Base-by-base conservation (phyloP, 2,888 invertebrate genomes). In the Melieria crassipennis region DNA sequence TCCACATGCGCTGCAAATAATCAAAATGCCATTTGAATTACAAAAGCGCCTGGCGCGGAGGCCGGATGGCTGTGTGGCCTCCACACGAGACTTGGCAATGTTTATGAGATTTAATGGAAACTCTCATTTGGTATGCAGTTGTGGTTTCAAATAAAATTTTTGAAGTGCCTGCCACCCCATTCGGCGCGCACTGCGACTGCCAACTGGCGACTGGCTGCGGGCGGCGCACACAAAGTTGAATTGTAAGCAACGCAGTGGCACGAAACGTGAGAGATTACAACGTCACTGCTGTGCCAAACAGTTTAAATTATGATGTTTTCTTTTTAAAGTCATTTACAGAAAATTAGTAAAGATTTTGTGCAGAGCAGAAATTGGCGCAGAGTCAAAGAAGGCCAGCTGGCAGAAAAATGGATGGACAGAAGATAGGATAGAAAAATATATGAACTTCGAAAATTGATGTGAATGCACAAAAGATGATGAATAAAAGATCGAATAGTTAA, bases 61-160 rank as follows among this genome's bases (percentile, higher is more conserved):
- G 60, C 10, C 10, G 16, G 30, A 63, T n/a, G 63, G 11, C 48
- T 47, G 57, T 47, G 57, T 45, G 10, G 56, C 47, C 65, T 55
- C 65, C 48, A 56, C 57, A 56, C 65, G 56, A 46, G 56, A 65
- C 45, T 46, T 57, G 30, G 30, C 30, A 30, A 30, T 30, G 30
- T 30, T 30, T 30, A 30, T 30, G 30, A 30, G 30, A 30, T 30
- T 30, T 30, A 30, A 30, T 30, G 30, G 60, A 43, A 58, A 58
- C 50, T 7, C 70, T 60, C 64, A 70, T 70, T 70, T 65, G 43
- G 70, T 70, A 70, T 70, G 70, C 70, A 65, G 50, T 55, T 65
- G 43, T 47, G 65, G 65, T 70, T 60, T 60, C 61, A 50, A 65
- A 45, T 60, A 65, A 65, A 70, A 65, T 58, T 42, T 58, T 63